These are phyloP conservation scores for Muscicapa adusta DNA, from an alignment of 2,113 vertebrate genomes.

Conservation along the genomic window DNA sequence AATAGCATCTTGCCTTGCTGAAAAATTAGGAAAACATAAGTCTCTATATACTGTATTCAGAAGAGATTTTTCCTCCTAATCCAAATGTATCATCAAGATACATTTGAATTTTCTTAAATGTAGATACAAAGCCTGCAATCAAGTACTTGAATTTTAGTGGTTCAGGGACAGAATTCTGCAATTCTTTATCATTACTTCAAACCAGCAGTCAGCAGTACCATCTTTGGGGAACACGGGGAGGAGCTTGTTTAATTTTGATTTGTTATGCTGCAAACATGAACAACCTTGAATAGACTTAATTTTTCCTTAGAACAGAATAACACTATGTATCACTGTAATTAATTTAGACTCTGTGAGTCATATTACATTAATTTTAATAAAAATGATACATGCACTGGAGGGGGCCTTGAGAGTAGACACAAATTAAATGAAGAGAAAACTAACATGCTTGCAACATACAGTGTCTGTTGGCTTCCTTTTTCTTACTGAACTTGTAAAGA, in stretches of 20 bases:
- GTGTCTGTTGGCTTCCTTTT: not conserved
- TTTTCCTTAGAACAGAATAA: not conserved
- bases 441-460: not conserved
- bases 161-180: not conserved
- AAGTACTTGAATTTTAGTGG: not conserved
- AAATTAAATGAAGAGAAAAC: not conserved
- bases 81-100: not conserved
- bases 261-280: not conserved
- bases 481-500: not conserved
- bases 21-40: not conserved
- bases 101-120: not conserved
- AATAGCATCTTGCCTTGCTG: not conserved
- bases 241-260: not conserved
- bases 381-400: not conserved
- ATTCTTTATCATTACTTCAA: not conserved
- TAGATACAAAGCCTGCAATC: not conserved
- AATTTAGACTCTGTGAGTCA: not conserved
- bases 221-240: not conserved
- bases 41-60: not conserved
- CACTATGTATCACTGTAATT: not conserved
- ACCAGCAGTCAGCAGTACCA: not conserved
- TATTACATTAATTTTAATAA: constrained; percentile 3
- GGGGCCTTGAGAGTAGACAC: not conserved
- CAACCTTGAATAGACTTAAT: not conserved
- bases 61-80: not conserved